Percentiles rank a stretch among this genome's conserved stretches.
These are phyloP conservation scores for Haliaeetus leucogaster DNA, from an alignment of 2,113 vertebrate genomes.

Conservation along the genomic window DNA sequence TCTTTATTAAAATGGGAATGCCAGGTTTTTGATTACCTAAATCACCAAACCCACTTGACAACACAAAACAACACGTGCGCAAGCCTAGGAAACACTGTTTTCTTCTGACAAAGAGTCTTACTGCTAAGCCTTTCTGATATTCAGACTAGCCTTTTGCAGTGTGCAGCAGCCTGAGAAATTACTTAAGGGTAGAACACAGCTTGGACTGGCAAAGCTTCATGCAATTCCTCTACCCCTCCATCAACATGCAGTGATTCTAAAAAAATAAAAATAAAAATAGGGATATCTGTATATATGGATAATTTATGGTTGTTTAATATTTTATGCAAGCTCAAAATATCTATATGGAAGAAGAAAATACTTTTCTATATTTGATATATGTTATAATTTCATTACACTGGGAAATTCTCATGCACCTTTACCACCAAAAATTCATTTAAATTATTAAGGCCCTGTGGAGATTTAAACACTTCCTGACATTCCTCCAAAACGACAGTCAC, in stretches of 20 bases:
- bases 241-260: not conserved
- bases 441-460: not conserved
- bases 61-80: not conserved
- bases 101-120: not conserved
- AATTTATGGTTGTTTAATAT: not conserved
- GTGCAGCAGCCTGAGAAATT: not conserved
- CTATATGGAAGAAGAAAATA: not conserved
- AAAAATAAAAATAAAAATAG: not conserved
- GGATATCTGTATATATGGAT: not conserved
- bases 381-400: not conserved
- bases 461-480: not conserved
- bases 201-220: not conserved
- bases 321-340: not conserved
- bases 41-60: not conserved
- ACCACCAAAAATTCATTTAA: not conserved
- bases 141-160: not conserved
- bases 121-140: not conserved
- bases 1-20: not conserved
- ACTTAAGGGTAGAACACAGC: not conserved
- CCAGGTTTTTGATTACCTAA: not conserved
- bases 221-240: not conserved
- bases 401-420: not conserved
- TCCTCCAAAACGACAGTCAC: not conserved
- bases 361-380: not conserved
- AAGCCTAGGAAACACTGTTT: not conserved